Percentiles rank a stretch among this genome's conserved stretches.
Evolutionary conservation across 2,797 vertebrate species (phyloP).

Genomic region (Rhinoraja longicauda): DNA sequence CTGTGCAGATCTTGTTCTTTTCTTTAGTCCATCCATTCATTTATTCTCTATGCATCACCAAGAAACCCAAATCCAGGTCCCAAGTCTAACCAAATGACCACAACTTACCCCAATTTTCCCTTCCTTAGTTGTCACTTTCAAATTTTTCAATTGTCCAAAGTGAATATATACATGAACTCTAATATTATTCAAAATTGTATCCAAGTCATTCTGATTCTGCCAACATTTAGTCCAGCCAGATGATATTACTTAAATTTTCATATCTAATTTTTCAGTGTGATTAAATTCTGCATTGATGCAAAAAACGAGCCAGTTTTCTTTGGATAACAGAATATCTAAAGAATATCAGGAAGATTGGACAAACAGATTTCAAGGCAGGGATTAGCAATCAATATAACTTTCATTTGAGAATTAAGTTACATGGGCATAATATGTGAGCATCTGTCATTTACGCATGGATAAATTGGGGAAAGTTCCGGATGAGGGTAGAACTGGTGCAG

Average conservation of each 20-base stretch:
- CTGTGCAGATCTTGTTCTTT: neutral
- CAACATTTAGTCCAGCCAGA: neutral
- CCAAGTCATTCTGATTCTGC: neutral
- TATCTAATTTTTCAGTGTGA: neutral
- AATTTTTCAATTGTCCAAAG: neutral
- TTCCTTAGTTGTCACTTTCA: neutral
- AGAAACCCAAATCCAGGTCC: neutral
- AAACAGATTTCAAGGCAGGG: neutral
- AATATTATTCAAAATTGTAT: neutral
- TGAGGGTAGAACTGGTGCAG: neutral
- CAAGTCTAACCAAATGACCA: neutral
- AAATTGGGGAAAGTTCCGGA: neutral
- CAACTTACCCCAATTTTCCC: neutral
- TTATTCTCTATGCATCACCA: neutral
- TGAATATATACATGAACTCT: neutral
- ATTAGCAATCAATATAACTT: neutral
- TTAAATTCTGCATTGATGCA: neutral
- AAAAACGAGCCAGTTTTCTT: neutral
- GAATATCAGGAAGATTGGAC: neutral
- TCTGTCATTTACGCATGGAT: neutral
- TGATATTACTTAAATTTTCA: neutral
- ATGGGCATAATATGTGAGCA: neutral
- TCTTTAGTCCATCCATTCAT: neutral
- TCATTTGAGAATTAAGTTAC: too few relatives aligned
- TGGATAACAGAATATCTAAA: neutral